phyloP scores from a whole-genome alignment of 2,888 invertebrate species.

The Cosmopolites sordidus region DNA sequence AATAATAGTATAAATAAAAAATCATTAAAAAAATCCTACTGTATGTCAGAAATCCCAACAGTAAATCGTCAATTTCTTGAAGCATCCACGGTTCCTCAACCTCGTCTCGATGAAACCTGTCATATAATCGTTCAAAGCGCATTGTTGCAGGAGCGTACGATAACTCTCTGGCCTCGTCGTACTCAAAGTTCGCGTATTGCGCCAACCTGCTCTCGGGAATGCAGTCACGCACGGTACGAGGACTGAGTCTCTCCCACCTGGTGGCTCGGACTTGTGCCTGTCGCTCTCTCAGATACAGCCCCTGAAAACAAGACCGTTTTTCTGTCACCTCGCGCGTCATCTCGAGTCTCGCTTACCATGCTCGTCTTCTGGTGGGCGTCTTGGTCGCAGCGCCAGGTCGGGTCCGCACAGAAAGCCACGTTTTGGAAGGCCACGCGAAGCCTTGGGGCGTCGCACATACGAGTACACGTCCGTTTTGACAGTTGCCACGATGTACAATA shows the following conservation, averaged over 20 bases:
- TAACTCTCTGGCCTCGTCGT: conserved; percentile 46
- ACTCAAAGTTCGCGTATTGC: conserved; percentile 51
- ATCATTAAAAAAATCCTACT: too few species aligned
- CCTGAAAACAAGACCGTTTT: conserved; percentile 35
- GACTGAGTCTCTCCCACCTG: conserved; percentile 38
- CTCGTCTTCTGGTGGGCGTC: conserved; percentile 38
- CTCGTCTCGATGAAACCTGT: conserved; percentile 22
- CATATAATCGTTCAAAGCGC: conserved; percentile 14
- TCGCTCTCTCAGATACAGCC: conserved; percentile 35
- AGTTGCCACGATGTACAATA: too few species aligned
- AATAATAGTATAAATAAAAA: too few species aligned
- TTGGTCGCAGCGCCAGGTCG: conserved; percentile 39
- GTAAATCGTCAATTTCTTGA: conserved; percentile 52
- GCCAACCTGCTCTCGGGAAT: conserved; percentile 62
- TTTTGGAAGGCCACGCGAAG: conserved; percentile 43
- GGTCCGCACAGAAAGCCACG: conserved; percentile 41
- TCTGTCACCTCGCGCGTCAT: neutral
- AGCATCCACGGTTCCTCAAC: conserved; percentile 59
- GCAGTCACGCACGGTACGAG: conserved; percentile 57
- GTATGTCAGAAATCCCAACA: conserved; percentile 36
- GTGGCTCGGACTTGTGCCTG: conserved; percentile 24
- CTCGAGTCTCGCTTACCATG: conserved; percentile 35
- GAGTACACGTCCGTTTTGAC: neutral
- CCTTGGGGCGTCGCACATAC: conserved; percentile 30
- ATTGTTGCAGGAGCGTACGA: conserved; percentile 21